Percentiles rank a stretch among this genome's conserved stretches.
Conservation (phyloP, 1,140 invertebrate species). For the Oreohelix idahoensis region DNA sequence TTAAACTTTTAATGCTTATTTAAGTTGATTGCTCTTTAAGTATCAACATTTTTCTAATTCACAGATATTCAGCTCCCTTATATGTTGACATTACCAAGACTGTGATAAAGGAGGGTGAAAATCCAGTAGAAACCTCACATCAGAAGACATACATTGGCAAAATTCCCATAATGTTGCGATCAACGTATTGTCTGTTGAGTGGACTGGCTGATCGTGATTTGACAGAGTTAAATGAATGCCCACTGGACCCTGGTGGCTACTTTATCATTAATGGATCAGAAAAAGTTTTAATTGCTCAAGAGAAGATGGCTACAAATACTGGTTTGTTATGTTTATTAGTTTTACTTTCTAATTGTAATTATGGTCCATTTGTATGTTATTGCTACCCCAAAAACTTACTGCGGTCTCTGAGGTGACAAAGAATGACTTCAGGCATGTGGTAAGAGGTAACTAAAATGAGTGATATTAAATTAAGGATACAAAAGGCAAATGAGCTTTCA, state of each 20-base stretch:
- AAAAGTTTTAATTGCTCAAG: conserved; percentile 93
- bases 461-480: too few relatives aligned
- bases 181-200: conserved; percentile 94
- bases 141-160: conserved; percentile 99
- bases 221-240: conserved; percentile 98
- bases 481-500: too few relatives aligned
- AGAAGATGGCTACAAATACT: conserved; percentile 99
- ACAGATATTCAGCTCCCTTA: conserved; percentile 94
- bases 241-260: conserved; percentile 89
- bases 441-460: too few relatives aligned
- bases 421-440: too few relatives aligned
- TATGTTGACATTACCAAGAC: conserved; percentile 99
- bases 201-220: conserved; percentile 97
- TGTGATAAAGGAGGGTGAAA: conserved; percentile 89
- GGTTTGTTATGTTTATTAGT: conserved; percentile 48
- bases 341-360: too few relatives aligned
- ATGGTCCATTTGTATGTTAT: too few relatives aligned
- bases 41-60: neutral
- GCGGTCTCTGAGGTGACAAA: too few relatives aligned
- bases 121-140: conserved; percentile 92
- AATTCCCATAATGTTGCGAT: conserved; percentile 99
- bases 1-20: too few relatives aligned
- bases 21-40: too few relatives aligned
- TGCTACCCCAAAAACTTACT: too few relatives aligned
- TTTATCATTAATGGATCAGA: conserved; percentile 75